Percentiles rank a stretch among this genome's conserved stretches.
Evolutionary conservation across 2,888 invertebrate genomes (phyloP).

Genomic region (Hypomecis atomaria): DNA sequence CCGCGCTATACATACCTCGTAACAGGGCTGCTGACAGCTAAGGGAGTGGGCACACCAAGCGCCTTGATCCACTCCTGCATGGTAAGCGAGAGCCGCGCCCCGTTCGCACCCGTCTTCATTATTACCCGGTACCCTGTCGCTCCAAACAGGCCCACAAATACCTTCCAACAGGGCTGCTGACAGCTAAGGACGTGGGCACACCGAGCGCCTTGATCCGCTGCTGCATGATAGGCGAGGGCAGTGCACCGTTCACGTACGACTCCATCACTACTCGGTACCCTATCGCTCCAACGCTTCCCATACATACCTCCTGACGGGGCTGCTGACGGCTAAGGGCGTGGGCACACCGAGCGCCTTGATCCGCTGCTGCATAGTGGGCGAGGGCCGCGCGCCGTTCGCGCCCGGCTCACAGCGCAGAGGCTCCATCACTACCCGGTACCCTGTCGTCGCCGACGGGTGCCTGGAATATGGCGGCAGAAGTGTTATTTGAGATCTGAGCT

Average conservation of each 20-base stretch:
- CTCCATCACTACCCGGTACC: conserved; percentile 82
- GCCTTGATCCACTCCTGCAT: conserved; percentile 96
- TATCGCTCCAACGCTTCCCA: not conserved
- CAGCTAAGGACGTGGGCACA: conserved; percentile 94
- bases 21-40: no score
- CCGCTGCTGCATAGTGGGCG: conserved; percentile 95
- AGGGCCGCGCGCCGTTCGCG: conserved; percentile 81
- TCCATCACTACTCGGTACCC: conserved; percentile 83
- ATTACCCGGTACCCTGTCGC: not conserved
- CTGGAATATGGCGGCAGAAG: conserved; percentile 53
- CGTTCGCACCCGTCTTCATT: conserved; percentile 63
- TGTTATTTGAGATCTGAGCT: not conserved
- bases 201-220: conserved; percentile 95
- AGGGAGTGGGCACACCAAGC: conserved; percentile 90
- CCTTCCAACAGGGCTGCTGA: conserved; percentile 95
- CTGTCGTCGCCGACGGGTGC: conserved; percentile 73
- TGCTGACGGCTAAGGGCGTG: conserved; percentile 94
- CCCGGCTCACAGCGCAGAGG: conserved; percentile 78
- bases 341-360: conserved; percentile 96
- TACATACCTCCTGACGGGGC: conserved; percentile 93
- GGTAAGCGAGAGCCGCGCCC: conserved; percentile 88
- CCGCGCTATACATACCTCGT: conserved; percentile 87
- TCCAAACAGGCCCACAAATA: conserved; percentile 61
- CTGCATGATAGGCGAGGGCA: conserved; percentile 93
- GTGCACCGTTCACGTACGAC: conserved; percentile 73